Evolutionary conservation across 1,140 invertebrate species (phyloP).

Genomic region (Drosophila ohnishii): DNA sequence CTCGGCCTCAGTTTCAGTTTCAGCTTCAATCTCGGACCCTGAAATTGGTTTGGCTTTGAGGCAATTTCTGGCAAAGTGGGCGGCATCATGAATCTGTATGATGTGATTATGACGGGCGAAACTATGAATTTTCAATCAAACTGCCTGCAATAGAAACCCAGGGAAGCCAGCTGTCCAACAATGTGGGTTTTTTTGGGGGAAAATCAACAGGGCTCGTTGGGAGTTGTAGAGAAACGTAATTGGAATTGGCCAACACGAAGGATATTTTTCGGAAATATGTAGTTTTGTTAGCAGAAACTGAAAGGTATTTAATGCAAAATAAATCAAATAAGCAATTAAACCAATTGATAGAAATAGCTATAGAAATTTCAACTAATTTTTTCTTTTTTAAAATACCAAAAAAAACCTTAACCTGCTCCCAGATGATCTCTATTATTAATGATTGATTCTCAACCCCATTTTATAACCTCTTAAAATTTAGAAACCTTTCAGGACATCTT

Average conservation of each 20-base stretch:
- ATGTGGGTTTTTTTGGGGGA: neutral
- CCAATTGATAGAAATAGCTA: neutral
- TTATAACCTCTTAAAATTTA: neutral
- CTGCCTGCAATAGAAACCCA: neutral
- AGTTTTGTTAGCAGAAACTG: no score
- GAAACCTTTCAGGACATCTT: neutral
- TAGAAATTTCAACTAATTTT: neutral
- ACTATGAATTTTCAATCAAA: slow-evolving; percentile 48
- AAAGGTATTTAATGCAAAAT: neutral
- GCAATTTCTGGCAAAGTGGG: slow-evolving; percentile 21
- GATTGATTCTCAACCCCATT: no score
- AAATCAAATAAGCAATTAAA: neutral
- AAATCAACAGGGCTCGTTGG: neutral
- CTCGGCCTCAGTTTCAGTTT: neutral
- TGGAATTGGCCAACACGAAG: neutral
- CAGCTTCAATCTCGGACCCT: slow-evolving; percentile 12
- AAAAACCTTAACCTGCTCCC: no score
- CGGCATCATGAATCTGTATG: slow-evolving; percentile 11
- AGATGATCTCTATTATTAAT: no score
- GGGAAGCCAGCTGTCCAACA: neutral
- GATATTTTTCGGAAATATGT: neutral
- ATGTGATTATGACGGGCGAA: slow-evolving; percentile 32
- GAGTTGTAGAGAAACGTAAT: neutral
- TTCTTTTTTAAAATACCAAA: no score
- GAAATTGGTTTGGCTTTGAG: slow-evolving; percentile 35